Base-by-base conservation (phyloP, 2,888 invertebrate species). In the Mycalesis mineus region DNA sequence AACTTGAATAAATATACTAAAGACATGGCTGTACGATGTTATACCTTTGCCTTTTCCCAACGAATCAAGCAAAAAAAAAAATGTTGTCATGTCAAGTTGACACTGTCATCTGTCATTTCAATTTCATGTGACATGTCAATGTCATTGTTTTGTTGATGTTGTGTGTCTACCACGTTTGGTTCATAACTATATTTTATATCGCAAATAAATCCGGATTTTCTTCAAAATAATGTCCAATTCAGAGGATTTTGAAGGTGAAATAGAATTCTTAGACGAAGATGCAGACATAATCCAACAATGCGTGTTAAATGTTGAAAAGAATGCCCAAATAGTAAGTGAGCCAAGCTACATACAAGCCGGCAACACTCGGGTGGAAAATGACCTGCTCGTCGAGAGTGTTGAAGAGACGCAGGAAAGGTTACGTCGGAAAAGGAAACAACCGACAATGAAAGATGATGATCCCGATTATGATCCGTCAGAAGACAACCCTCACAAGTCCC, bases 181-280 rank as follows among this genome's bases (percentile, higher is more conserved):
- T n/a, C n/a, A n/a, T n/a, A n/a, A n/a, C n/a, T n/a, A n/a, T n/a
- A n/a, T n/a, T n/a, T n/a, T n/a, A n/a, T n/a, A n/a, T n/a, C n/a
- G n/a, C n/a, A n/a, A n/a, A n/a, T n/a, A n/a, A n/a, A n/a, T n/a
- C n/a, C n/a, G n/a, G n/a, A n/a, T 22, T 33, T 33, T 33, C 2
- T 2, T 40, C 9, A 33, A 36, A 45, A 63, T 7, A 1, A 83
- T 82, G 82, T 61, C 70, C 37, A 82, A 80, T 37, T 71, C 74
- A 0, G 57, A 50, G 47, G 60, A 57, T 17, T 50, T 47, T 15
- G 86, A 83, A 13, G 72, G 74, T 41, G 86, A 85, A 62, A 86
- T 89, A 57, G 89, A 89, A 71, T 89, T 77, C 66, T 70, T 89
- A n/a, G 89, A 89, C 59, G 89, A 89, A 67, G 88, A 89, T 50